Percentiles rank a stretch among this genome's conserved stretches.
phyloP scores from a whole-genome alignment of 2,888 invertebrate genomes.

The Cosmia trapezina region DNA sequence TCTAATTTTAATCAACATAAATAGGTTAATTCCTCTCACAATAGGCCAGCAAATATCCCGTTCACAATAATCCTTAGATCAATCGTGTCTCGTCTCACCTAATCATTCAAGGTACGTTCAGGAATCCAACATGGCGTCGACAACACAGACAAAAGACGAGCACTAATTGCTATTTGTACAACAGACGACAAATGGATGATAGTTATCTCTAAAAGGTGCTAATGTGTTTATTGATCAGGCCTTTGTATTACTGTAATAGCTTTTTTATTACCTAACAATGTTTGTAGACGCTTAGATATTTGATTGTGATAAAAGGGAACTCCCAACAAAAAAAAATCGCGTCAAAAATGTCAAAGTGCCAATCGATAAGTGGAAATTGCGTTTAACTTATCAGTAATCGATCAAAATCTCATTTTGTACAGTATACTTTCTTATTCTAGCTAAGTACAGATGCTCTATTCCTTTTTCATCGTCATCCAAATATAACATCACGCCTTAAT shows the following conservation, averaged over 20 bases:
- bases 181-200: conserved; percentile 41
- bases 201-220: conserved; percentile 51
- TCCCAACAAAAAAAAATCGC: conserved; percentile 13
- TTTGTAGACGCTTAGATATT: conserved; percentile 15
- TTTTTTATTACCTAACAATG: conserved; percentile 36
- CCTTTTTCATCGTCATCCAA: too few relatives aligned
- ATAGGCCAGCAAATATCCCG: not conserved
- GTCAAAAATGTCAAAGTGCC: conserved; percentile 10
- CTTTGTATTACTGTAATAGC: conserved; percentile 16
- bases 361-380: not conserved
- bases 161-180: conserved; percentile 58
- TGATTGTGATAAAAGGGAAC: conserved; percentile 27
- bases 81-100: conserved; percentile 13
- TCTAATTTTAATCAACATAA: conserved; percentile 1
- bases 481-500: too few relatives aligned
- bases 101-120: conserved; percentile 20
- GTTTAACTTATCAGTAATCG: not conserved
- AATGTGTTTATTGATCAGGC: conserved; percentile 46
- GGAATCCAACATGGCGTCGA: conserved; percentile 57
- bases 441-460: too few relatives aligned
- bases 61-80: conserved; percentile 2
- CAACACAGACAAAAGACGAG: conserved; percentile 45
- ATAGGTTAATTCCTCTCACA: not conserved
- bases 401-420: not conserved
- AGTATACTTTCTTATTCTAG: too few relatives aligned